A percentile compares a stretch with the other conserved stretches of the same genome.
phyloP scores from a whole-genome alignment of 1,140 invertebrate species.

The Gonatopus flavifemur region DNA sequence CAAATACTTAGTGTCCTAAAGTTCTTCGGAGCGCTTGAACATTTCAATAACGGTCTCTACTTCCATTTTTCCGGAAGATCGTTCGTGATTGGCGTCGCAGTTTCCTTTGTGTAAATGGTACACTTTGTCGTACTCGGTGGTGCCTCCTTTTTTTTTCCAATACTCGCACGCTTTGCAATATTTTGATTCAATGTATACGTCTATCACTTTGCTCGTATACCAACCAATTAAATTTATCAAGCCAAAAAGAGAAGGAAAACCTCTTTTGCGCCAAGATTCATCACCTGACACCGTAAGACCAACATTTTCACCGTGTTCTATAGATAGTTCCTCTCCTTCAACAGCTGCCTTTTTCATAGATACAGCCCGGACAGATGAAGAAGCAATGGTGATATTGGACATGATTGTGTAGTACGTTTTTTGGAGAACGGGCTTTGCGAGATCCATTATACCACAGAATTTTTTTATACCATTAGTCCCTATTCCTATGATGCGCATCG shows the following conservation, averaged over 20 bases:
- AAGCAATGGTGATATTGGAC: conserved; percentile 7
- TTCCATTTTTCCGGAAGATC: conserved; percentile 18
- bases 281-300: conserved; percentile 4
- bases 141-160: conserved; percentile 6
- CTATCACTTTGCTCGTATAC: too few species aligned
- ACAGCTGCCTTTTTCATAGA: too few species aligned
- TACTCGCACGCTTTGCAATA: too few species aligned
- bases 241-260: conserved; percentile 12
- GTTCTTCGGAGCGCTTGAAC: conserved; percentile 10
- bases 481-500: conserved; percentile 2
- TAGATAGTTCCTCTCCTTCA: too few species aligned
- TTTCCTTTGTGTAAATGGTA: background rate
- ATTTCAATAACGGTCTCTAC: conserved; percentile 13
- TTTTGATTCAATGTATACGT: too few species aligned
- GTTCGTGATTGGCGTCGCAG: conserved; percentile 6
- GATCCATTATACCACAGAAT: conserved; percentile 17
- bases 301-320: too few species aligned
- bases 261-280: too few species aligned
- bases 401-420: too few species aligned
- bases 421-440: conserved; percentile 8
- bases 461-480: conserved; percentile 2
- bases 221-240: conserved; percentile 12
- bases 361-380: conserved; percentile 4
- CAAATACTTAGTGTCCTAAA: too few species aligned
- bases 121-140: conserved; percentile 3